Base-by-base conservation (phyloP, 1,140 invertebrate species). In the Neelides sp. region DNA sequence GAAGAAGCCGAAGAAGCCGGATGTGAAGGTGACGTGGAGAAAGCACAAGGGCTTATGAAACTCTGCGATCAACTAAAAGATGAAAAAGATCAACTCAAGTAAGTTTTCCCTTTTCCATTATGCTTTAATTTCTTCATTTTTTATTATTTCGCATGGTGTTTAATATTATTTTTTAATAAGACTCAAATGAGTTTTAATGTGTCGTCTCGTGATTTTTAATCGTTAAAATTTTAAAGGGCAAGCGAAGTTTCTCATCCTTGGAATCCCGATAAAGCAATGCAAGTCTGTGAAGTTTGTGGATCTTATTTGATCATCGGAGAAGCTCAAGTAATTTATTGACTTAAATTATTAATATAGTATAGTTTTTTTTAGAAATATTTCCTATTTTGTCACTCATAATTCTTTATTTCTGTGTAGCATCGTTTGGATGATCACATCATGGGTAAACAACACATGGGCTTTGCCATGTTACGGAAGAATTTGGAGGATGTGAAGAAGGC, bases 281-380 rank as follows among this genome's bases (percentile, higher is more conserved):
- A 98, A 71, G 92, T 98, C 2, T 98, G 95, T 71, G 85, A 92
- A 62, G 89, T 96, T 2, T 98, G 94, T 71, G 94, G 94, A 3
- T 93, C 94, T 7, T 96, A 98, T 69, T 73, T 98, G 12, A 96
- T 98, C 62, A 91, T 98, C 19, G 93, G 75, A 4, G 77, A 79
- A 63, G 75, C 75, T 3, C 74, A 35, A 39, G 35, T 39, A 8
- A 12, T 40, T 19, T 8, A 40, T 12, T 12, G 8, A 40, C 10
- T 40, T 19, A 8, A 8, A 34, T n/a, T n/a, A 34, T n/a, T 34
- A 34, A n/a, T 10, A 8, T 10, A 8, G 8, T 34, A 34, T 10
- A 34, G n/a, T 10, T 34, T 10, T n/a, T 10, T n/a, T 10, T 10
- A 34, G 30, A 10, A 34, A 10, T n/a, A n/a, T n/a, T n/a, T n/a